Evolutionary conservation across 2,113 vertebrate species (phyloP), one percentile per base, ranked within the genome.

Genomic region (Brachionichthys hirsutus): DNA sequence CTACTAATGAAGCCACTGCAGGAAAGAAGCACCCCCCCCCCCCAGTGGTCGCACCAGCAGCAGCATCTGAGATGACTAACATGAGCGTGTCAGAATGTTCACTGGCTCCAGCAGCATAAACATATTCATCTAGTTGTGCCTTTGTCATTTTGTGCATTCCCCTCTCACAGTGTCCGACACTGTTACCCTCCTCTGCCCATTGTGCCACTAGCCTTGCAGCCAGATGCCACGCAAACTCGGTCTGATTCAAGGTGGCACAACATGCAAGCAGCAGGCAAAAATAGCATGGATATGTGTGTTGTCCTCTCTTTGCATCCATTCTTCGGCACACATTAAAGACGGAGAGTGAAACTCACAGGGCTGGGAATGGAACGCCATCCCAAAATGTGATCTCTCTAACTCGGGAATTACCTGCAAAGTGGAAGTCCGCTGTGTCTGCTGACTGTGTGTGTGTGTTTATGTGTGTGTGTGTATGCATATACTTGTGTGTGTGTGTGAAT

Each of bases 221-320:
- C 58, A 70, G 67, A 54, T 60, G 65, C 75, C 54, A 62, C 69
- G 48, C 76, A 70, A 75, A 78, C 63, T 77, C 73, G 8, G 46
- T 46, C 84, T 89, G 84, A 90, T 88, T 77, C 72, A 74, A 85
- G 73, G 51, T 63, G 58, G 82, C 86, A 82, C 62, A 54, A 63
- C 79, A 75, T 67, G 77, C 76, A 85, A 88, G 89, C 80, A 81
- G 50, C n/a, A 1, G 60, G 65, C 60, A 19, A 76, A 88, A 88
- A 86, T 72, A 86, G 80, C 71, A 75, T 30, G 70, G 67, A 73
- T 60, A 63, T 47, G 54, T 47, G 54, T 16, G 30, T 69, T 19
- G 54, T 58, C 15, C 53, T 57, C 40, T 22, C 17, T 38, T 60
- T 43, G 34, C 20, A 38, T 60, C 70, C 62, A 15, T 70, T 77